These are phyloP conservation scores for Excalfactoria chinensis DNA, from an alignment of 2,113 vertebrate species.

Conservation along the genomic window DNA sequence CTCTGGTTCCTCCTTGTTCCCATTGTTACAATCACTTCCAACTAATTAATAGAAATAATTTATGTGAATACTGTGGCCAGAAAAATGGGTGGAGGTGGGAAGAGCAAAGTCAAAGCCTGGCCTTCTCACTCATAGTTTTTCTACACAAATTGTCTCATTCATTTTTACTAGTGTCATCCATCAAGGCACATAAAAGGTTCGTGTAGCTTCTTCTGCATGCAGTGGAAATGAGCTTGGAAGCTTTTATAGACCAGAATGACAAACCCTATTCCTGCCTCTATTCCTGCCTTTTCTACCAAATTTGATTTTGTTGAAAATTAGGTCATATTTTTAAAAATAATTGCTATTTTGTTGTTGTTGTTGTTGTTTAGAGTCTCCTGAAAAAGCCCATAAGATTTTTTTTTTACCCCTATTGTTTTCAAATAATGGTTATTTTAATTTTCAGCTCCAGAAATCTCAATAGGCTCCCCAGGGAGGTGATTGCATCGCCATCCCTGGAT, in stretches of 20 bases:
- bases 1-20: background rate
- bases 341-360: too few relatives aligned
- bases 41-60: background rate
- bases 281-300: background rate
- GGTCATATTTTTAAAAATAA: background rate
- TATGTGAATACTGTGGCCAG: background rate
- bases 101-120: background rate
- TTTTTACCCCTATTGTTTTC: background rate
- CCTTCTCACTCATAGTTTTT: background rate
- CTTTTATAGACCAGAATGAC: background rate
- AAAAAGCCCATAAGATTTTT: background rate
- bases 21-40: background rate
- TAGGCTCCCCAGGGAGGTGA: too few relatives aligned
- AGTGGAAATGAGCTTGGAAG: fast-evolving
- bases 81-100: background rate
- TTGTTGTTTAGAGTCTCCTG: background rate
- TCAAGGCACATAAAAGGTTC: background rate
- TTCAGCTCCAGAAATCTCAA: background rate
- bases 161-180: background rate
- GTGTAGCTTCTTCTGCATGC: background rate
- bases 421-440: background rate
- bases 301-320: background rate
- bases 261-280: background rate
- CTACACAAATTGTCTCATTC: background rate
- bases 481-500: too few relatives aligned